Percentiles rank a stretch among this genome's conserved stretches.
Conservation (phyloP, 2,113 vertebrate species). For the Nyctibius bracteatus region DNA sequence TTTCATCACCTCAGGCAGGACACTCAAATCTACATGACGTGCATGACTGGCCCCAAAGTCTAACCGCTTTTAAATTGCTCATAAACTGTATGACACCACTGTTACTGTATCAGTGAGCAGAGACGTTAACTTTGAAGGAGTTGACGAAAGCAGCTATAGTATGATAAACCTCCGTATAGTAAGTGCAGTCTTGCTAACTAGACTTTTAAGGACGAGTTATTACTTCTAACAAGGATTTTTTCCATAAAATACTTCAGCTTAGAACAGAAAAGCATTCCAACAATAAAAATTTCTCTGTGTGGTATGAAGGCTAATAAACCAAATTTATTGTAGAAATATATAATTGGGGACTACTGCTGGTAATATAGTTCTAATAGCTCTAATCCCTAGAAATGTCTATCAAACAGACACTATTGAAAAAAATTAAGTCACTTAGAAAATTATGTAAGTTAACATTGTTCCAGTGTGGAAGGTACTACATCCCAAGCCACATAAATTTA, state of each 20-base stretch:
- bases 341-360: not conserved
- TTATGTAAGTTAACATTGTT: not conserved
- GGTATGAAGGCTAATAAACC: not conserved
- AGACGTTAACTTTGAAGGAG: not conserved
- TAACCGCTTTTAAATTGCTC: slow-evolving; percentile 33
- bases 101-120: not conserved
- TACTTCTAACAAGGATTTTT: not conserved
- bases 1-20: slow-evolving; percentile 12
- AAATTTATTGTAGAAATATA: not conserved
- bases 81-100: not conserved
- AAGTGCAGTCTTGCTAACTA: not conserved
- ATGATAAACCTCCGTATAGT: not conserved
- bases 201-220: not conserved
- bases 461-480: not conserved
- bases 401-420: not conserved
- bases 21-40: not conserved
- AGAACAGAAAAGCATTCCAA: not conserved
- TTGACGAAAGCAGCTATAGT: not conserved
- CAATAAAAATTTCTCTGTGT: not conserved
- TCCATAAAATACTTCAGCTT: not conserved
- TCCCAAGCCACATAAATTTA: not conserved
- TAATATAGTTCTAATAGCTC: not conserved
- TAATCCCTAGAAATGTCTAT: not conserved
- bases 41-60: not conserved
- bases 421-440: not conserved